A percentile compares a stretch with the other conserved stretches of the same genome.
phyloP scores from a whole-genome alignment of 2,888 invertebrate genomes.

The Pseudococcus longispinus region DNA sequence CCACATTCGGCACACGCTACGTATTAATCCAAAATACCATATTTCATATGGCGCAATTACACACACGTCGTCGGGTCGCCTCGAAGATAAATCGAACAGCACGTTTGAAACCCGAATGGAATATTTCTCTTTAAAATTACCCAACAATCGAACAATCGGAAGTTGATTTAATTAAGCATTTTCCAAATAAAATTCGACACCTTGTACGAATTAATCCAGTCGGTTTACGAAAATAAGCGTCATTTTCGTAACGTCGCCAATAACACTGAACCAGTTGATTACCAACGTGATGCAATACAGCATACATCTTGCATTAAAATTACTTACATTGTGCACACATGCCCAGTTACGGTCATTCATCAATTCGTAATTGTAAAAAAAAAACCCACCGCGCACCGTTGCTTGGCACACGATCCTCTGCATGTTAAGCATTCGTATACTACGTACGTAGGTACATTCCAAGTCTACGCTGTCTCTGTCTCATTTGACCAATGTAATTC shows the following conservation, averaged over 20 bases:
- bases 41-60: background rate
- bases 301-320: constrained; percentile 40
- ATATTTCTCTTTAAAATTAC: background rate
- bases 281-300: constrained; percentile 6
- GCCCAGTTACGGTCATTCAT: constrained; percentile 37
- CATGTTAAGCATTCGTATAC: background rate
- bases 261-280: constrained; percentile 42
- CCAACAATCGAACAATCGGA: background rate
- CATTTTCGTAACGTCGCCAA: constrained; percentile 28
- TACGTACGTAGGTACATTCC: background rate
- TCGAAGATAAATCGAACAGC: background rate
- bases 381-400: constrained; percentile 10
- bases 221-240: constrained; percentile 1
- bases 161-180: background rate
- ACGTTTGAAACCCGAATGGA: background rate
- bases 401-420: constrained; percentile 20
- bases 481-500: background rate
- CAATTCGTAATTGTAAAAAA: constrained; percentile 39
- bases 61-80: background rate
- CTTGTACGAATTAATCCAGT: constrained; percentile 14
- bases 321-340: constrained; percentile 32
- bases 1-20: too few relatives aligned
- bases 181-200: background rate
- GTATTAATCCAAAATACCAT: too few relatives aligned
- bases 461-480: background rate